These are phyloP conservation scores for Hypothenemus hampei DNA, from an alignment of 1,140 invertebrate genomes.

Conservation along the genomic window DNA sequence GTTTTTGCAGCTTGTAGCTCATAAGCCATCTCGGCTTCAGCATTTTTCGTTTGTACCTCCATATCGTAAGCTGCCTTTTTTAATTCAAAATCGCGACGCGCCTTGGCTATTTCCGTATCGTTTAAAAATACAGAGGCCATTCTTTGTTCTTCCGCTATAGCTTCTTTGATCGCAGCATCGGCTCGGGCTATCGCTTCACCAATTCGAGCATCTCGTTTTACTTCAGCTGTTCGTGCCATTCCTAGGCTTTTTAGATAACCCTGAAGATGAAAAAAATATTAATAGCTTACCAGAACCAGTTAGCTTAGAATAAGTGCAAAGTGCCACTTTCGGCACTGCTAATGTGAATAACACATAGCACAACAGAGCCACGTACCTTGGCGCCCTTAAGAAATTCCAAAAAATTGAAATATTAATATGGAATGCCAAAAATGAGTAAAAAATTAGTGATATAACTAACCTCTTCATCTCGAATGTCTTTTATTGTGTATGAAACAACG, in stretches of 20 bases:
- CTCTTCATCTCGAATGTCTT: slow-evolving; percentile 97
- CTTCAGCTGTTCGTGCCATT: slow-evolving; percentile 94
- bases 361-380: slow-evolving; percentile 47
- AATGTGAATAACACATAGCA: not conserved
- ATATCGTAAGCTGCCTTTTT: slow-evolving; percentile 97
- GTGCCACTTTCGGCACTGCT: too few relatives aligned
- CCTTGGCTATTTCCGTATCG: slow-evolving; percentile 95
- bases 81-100: slow-evolving; percentile 92
- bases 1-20: slow-evolving; percentile 93
- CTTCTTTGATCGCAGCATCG: slow-evolving; percentile 87
- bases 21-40: slow-evolving; percentile 92
- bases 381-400: slow-evolving; percentile 45
- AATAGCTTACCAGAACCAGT: too few relatives aligned
- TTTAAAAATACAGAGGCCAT: slow-evolving; percentile 89
- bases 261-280: slow-evolving; percentile 41
- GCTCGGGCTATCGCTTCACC: slow-evolving; percentile 91
- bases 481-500: slow-evolving; percentile 95
- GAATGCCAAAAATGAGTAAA: slow-evolving; percentile 4
- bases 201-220: slow-evolving; percentile 92
- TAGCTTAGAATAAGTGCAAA: too few relatives aligned
- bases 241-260: slow-evolving; percentile 93
- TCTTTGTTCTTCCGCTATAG: slow-evolving; percentile 91
- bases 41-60: slow-evolving; percentile 92
- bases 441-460: slow-evolving; percentile 52
- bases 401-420: not conserved